Percentiles rank a stretch among this genome's conserved stretches.
These are phyloP conservation scores for Phyto melanocephala DNA, from an alignment of 2,888 invertebrate species.

Conservation along the genomic window DNA sequence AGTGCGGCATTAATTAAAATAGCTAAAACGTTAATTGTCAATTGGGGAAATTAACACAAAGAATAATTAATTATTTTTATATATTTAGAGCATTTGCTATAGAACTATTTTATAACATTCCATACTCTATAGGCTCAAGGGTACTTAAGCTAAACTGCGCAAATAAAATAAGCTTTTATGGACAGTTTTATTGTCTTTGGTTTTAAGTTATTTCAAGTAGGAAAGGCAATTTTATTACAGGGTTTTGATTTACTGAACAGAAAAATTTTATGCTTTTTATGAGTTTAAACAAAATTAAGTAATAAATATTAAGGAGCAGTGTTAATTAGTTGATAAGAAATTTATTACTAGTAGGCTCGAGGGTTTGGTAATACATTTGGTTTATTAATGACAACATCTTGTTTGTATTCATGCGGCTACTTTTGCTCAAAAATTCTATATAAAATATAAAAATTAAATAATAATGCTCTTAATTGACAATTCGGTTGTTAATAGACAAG, in stretches of 20 bases:
- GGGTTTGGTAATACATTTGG: no score
- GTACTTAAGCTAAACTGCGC: conserved; percentile 30
- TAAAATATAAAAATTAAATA: no score
- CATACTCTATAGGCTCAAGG: neutral
- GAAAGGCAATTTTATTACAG: neutral
- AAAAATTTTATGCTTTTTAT: neutral
- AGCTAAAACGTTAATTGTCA: conserved; percentile 56
- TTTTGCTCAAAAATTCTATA: no score
- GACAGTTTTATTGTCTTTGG: neutral
- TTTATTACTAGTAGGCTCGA: no score
- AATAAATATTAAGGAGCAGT: neutral
- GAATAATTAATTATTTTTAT: conserved; percentile 16
- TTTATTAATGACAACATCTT: no score
- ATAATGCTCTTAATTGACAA: no score
- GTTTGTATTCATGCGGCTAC: no score
- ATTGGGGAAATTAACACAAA: conserved; percentile 59
- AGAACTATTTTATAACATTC: conserved; percentile 8
- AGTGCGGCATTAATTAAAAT: conserved; percentile 56
- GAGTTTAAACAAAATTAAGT: neutral
- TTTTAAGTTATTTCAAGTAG: neutral
- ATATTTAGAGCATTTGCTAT: neutral
- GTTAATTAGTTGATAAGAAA: neutral
- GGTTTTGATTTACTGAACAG: neutral
- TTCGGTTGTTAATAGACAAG: no score
- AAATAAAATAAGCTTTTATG: conserved; percentile 1